Percentiles rank a stretch among this genome's conserved stretches.
Evolutionary conservation across 2,113 vertebrate genomes (phyloP).

Genomic region (Terrapene triunguis): DNA sequence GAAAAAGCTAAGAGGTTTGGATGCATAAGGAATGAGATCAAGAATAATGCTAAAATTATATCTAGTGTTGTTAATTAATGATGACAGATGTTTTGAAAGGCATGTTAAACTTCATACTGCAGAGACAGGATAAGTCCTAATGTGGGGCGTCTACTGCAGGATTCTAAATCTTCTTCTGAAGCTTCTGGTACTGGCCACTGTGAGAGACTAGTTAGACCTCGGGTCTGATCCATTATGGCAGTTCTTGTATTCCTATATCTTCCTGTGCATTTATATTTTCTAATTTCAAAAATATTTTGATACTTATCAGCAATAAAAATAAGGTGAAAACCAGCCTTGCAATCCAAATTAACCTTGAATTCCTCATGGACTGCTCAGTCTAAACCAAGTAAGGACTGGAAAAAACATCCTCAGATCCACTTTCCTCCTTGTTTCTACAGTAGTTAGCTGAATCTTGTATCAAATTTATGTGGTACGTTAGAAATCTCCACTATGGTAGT

Average conservation of each 20-base stretch:
- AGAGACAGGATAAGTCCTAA: slow-evolving; percentile 9
- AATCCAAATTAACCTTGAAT: not conserved
- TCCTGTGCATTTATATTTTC: slow-evolving; percentile 45
- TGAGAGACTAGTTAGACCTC: not conserved
- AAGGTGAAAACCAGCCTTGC: not conserved
- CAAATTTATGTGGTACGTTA: slow-evolving; percentile 8
- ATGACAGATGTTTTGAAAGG: not conserved
- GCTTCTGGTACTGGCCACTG: not conserved
- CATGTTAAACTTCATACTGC: not conserved
- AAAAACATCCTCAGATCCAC: not conserved
- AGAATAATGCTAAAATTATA: slow-evolving; percentile 20
- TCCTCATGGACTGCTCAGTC: not conserved
- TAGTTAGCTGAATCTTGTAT: slow-evolving; percentile 5
- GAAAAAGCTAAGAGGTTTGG: slow-evolving; percentile 56
- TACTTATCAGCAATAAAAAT: slow-evolving; percentile 39
- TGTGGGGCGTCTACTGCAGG: not conserved
- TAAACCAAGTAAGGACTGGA: not conserved
- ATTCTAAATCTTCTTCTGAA: not conserved
- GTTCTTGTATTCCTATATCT: slow-evolving; percentile 62
- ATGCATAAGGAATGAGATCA: slow-evolving; percentile 56
- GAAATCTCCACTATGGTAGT: not conserved
- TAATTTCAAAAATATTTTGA: slow-evolving; percentile 24
- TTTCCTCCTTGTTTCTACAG: not conserved
- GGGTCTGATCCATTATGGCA: slow-evolving; percentile 43
- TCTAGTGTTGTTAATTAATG: not conserved